Conservation (phyloP, 2,888 invertebrate genomes). For the Nomada flava region DNA sequence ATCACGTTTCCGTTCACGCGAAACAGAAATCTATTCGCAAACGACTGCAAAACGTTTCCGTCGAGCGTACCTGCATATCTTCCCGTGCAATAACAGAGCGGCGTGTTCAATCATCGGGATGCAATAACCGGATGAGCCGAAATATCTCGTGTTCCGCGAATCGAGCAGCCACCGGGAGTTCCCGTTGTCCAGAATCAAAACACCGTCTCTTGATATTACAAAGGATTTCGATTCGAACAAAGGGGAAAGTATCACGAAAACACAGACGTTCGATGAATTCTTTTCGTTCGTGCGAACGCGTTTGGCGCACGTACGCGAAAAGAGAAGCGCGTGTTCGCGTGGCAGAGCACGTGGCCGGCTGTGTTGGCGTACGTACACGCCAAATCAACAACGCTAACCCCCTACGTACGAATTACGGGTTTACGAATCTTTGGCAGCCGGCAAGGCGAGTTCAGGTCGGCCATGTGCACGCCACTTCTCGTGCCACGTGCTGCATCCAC, state of each 20-base stretch:
- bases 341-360: conserved; percentile 67
- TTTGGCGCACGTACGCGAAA: conserved; percentile 47
- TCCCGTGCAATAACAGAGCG: background rate
- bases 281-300: background rate
- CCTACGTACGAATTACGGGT: conserved; percentile 73
- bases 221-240: background rate
- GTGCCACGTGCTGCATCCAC: conserved; percentile 67
- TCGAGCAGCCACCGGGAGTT: background rate
- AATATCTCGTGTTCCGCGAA: background rate
- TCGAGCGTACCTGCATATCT: background rate
- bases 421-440: conserved; percentile 78
- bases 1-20: too few species aligned
- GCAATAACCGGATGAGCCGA: background rate
- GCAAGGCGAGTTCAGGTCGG: conserved; percentile 71
- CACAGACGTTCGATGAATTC: conserved; percentile 13
- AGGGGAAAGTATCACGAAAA: background rate
- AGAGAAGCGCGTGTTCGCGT: conserved; percentile 41
- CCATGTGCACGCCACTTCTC: conserved; percentile 73
- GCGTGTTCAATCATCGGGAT: background rate
- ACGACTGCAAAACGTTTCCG: too few species aligned
- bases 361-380: conserved; percentile 74
- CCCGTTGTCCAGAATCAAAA: background rate
- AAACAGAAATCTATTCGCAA: too few species aligned
- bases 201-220: too few species aligned
- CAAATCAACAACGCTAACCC: conserved; percentile 76